Evolutionary conservation across 2,797 vertebrate genomes (phyloP).

Genomic region (Urocyon cinereoargenteus): DNA sequence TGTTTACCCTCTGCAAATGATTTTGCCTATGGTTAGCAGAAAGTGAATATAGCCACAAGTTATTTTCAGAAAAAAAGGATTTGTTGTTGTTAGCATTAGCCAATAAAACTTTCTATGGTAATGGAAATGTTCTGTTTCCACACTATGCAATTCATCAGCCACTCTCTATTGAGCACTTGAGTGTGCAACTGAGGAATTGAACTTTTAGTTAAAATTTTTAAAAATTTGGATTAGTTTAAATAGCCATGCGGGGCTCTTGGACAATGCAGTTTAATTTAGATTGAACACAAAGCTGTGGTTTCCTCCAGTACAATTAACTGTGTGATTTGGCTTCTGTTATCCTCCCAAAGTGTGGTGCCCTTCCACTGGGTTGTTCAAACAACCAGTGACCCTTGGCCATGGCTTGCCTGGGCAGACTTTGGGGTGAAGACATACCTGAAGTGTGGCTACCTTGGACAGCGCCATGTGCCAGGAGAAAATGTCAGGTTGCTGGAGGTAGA

Average conservation of each 20-base stretch:
- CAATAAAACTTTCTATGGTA: neutral
- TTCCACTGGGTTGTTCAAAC: neutral
- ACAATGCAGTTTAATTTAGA: neutral
- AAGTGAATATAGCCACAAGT: neutral
- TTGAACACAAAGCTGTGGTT: neutral
- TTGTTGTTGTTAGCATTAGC: neutral
- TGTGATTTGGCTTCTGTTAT: neutral
- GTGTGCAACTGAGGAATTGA: neutral
- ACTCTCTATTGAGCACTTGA: neutral
- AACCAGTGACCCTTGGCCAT: neutral
- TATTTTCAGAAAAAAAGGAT: conserved; percentile 9
- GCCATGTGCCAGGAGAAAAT: neutral
- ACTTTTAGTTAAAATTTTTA: neutral
- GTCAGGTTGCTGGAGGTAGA: neutral
- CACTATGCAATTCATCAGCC: neutral
- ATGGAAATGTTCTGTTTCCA: neutral
- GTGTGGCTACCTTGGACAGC: conserved; percentile 66
- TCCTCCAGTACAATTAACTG: neutral
- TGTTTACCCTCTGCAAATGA: neutral
- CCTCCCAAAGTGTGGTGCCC: neutral
- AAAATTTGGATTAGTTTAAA: conserved; percentile 9
- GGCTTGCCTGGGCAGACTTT: neutral
- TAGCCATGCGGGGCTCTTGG: neutral
- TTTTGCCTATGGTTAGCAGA: neutral
- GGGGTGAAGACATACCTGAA: neutral